A percentile compares a stretch with the other conserved stretches of the same genome.
These are phyloP conservation scores for Sericinus montela DNA, from an alignment of 2,888 invertebrate genomes.

Conservation along the genomic window DNA sequence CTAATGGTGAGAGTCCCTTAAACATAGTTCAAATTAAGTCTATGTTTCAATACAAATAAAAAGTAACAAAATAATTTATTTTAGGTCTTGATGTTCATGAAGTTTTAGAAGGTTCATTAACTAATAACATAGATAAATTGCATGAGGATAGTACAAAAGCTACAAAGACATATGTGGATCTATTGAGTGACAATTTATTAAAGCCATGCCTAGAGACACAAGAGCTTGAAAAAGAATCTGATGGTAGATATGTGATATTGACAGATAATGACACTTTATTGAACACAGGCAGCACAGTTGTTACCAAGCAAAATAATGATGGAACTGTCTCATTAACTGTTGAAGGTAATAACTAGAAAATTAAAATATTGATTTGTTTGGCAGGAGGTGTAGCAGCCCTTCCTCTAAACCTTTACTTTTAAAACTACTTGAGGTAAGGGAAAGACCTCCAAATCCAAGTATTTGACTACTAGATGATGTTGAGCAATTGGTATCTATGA, in stretches of 20 bases:
- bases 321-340: slow-evolving; percentile 63
- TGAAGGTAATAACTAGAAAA: slow-evolving; percentile 39
- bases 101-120: neutral
- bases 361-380: too few species aligned
- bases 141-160: slow-evolving; percentile 30
- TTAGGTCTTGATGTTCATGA: slow-evolving; percentile 5
- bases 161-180: slow-evolving; percentile 55
- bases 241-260: slow-evolving; percentile 52
- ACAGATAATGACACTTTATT: slow-evolving; percentile 38
- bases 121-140: neutral
- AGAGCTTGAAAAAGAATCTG: slow-evolving; percentile 50
- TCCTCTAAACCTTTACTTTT: too few species aligned
- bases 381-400: too few species aligned
- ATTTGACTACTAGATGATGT: too few species aligned
- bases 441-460: too few species aligned
- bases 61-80: neutral
- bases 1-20: neutral
- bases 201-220: slow-evolving; percentile 46
- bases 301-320: slow-evolving; percentile 59
- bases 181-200: slow-evolving; percentile 40
- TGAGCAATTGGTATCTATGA: too few species aligned
- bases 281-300: slow-evolving; percentile 37
- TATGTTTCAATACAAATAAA: neutral
- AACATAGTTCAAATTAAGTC: too few species aligned
- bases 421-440: too few species aligned